phyloP scores from a whole-genome alignment of 2,888 invertebrate genomes.

The Schizotus pectinicornis region DNA sequence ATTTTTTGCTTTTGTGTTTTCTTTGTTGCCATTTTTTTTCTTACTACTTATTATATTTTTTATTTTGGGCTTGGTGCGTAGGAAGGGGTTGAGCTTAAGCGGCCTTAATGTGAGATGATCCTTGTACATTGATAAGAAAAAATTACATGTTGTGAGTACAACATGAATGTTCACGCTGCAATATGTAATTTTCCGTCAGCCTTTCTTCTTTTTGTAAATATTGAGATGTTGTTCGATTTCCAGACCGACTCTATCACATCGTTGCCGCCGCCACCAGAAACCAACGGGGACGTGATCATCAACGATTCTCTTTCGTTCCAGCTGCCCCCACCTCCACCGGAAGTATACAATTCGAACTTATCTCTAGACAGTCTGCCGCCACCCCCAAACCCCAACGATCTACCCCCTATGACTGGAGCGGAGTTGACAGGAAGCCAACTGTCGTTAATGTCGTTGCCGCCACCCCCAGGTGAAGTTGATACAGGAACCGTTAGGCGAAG shows the following conservation, averaged over 20 bases:
- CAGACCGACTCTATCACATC: conserved; percentile 65
- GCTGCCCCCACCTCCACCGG: conserved; percentile 75
- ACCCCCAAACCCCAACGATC: conserved; percentile 70
- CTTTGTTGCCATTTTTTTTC: neutral
- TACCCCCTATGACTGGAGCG: conserved; percentile 61
- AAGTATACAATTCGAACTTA: conserved; percentile 77
- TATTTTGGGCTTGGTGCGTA: too few relatives aligned
- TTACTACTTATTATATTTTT: too few relatives aligned
- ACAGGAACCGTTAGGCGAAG: conserved; percentile 58
- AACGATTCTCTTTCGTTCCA: conserved; percentile 62
- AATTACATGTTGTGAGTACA: too few relatives aligned
- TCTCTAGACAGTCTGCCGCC: conserved; percentile 83
- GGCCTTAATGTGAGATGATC: too few relatives aligned
- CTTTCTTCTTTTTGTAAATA: neutral
- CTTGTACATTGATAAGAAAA: too few relatives aligned
- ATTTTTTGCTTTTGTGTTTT: conserved; percentile 5
- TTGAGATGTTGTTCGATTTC: neutral
- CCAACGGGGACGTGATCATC: conserved; percentile 57
- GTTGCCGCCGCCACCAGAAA: conserved; percentile 61
- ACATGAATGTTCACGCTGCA: too few relatives aligned
- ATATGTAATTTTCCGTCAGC: neutral
- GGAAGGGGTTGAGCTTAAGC: too few relatives aligned
- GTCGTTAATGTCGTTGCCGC: conserved; percentile 73
- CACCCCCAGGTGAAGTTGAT: conserved; percentile 67
- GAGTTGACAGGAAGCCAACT: conserved; percentile 75